Conservation (phyloP, 2,888 invertebrate genomes). For the Crocallis elinguaria region DNA sequence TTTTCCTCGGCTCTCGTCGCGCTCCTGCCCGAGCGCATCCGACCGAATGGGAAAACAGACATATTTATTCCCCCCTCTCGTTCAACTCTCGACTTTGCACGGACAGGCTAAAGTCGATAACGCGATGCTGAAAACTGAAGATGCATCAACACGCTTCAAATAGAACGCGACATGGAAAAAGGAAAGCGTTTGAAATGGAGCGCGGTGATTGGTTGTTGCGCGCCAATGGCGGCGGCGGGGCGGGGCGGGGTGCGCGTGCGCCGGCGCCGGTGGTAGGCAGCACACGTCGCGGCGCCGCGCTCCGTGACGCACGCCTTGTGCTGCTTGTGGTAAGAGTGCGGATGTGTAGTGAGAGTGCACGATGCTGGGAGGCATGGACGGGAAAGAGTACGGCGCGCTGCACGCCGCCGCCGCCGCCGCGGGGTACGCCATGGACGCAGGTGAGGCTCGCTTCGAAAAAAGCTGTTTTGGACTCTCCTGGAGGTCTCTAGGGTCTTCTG, state of each 20-base stretch:
- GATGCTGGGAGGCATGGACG: slow-evolving; percentile 81
- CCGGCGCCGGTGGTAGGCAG: slow-evolving; percentile 49
- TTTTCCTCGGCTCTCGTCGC: slow-evolving; percentile 72
- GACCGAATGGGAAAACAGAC: slow-evolving; percentile 80
- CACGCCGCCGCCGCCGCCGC: slow-evolving; percentile 78
- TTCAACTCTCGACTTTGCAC: slow-evolving; percentile 32
- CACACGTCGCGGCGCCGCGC: slow-evolving; percentile 56
- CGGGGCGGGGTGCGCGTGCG: slow-evolving; percentile 52
- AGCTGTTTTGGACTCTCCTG: background rate
- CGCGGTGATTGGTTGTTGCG: slow-evolving; percentile 78
- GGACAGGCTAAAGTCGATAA: slow-evolving; percentile 37
- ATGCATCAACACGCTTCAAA: slow-evolving; percentile 80
- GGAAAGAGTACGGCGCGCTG: slow-evolving; percentile 82
- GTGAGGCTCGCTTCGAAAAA: slow-evolving; percentile 46
- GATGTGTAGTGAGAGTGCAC: slow-evolving; percentile 57
- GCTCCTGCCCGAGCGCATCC: slow-evolving; percentile 76
- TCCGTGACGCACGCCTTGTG: slow-evolving; percentile 55
- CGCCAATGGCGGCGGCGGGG: slow-evolving; percentile 74
- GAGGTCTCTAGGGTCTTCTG: background rate
- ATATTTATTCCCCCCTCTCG: slow-evolving; percentile 45
- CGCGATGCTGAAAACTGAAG: slow-evolving; percentile 40
- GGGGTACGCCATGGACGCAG: slow-evolving; percentile 73
- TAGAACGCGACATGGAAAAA: slow-evolving; percentile 81
- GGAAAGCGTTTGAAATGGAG: slow-evolving; percentile 80
- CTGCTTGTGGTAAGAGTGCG: slow-evolving; percentile 33